Evolutionary conservation across 2,888 invertebrate genomes (phyloP).

Genomic region (Apamea crenata): DNA sequence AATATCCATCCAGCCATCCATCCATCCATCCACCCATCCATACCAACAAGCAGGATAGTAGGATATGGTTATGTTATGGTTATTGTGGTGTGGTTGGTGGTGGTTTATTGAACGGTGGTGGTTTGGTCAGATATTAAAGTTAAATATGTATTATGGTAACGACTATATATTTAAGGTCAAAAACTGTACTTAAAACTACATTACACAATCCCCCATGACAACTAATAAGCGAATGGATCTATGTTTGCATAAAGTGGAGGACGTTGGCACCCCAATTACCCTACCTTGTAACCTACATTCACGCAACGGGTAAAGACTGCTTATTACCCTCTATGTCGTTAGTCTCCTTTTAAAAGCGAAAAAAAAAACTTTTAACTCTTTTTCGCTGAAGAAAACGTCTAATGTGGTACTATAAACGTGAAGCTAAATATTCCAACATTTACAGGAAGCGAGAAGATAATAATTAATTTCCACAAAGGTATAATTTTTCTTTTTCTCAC

Average conservation of each 20-base stretch:
- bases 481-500: conserved; percentile 28
- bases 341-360: conserved; percentile 60
- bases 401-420: conserved; percentile 15
- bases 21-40: too few species aligned
- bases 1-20: too few species aligned
- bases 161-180: conserved; percentile 7
- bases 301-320: conserved; percentile 64
- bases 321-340: conserved; percentile 64
- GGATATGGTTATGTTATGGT: too few species aligned
- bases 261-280: conserved; percentile 71
- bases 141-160: too few species aligned
- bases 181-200: conserved; percentile 35
- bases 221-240: conserved; percentile 56
- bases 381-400: conserved; percentile 31
- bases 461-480: conserved; percentile 44
- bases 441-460: conserved; percentile 27
- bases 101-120: background rate
- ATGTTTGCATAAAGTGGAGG: conserved; percentile 62
- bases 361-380: conserved; percentile 51
- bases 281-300: conserved; percentile 70
- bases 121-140: background rate
- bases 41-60: too few species aligned
- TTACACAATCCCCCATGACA: conserved; percentile 29
- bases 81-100: too few species aligned
- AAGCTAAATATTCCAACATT: conserved; percentile 36